Base-by-base conservation (phyloP, 1,140 invertebrate genomes). In the Euglossa dilemma region DNA sequence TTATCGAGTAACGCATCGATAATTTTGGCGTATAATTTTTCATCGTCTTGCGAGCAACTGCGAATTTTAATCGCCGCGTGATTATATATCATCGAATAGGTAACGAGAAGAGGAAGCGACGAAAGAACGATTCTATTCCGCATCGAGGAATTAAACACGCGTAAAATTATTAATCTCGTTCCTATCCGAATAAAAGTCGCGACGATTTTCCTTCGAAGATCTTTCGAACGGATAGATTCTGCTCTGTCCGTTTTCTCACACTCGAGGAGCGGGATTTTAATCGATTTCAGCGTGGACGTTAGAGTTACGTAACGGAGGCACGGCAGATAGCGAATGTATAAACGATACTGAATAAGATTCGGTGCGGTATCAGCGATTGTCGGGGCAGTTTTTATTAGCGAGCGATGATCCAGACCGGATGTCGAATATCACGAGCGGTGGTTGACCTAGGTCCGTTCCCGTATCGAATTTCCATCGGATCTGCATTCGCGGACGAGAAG, bases 351-450 rank as follows among this genome's bases (percentile, higher is more conserved):
- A 71, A 71, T 59, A 18, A n/a, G 54, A 28, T 59, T 25, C n/a
- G 25, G 18, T 28, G n/a, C n/a, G 11, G 28, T 64, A n/a, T 56
- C 59, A n/a, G 23, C 16, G 45, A 5, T 52, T 50, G 59, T 80
- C 52, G 54, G 20, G 12, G 12, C n/a, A 12, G 14, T 72, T 72
- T 80, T 71, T 75, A 78, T 83, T 78, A 50, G 50, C 64, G n/a
- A 78, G 63, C 64, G 88, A 91, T 93, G 78, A 93, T 94, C 92
- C 91, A 64, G 82, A 79, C 89, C 90, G 92, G 92, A 92, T 91
- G 90, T 92, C 87, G 89, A 82, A 80, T 85, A 92, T 93, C 93
- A 94, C 93, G 93, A 92, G 91, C 87, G 88, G n/a, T 9, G 28
- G 92, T 93, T 93, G 86, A 78, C 92, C 90, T 76, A 93, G 92